Base-by-base conservation (phyloP, 2,888 invertebrate species). In the Mechanitis messenoides region DNA sequence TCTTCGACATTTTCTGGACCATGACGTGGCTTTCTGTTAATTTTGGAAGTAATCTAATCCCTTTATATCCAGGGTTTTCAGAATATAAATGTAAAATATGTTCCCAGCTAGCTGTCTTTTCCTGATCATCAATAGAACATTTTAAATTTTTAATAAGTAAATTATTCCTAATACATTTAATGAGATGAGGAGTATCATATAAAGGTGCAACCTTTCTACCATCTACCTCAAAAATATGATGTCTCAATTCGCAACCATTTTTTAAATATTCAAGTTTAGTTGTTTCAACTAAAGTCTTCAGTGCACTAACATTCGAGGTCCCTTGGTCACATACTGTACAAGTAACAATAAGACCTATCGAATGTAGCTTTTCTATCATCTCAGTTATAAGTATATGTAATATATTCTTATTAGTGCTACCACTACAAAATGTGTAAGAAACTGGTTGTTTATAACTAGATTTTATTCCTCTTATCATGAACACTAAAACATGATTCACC, bases 41-140 rank as follows among this genome's bases (percentile, higher is more conserved):
- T 55, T 74, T 74, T 9, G 64, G 67, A 3, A 74, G 58, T 6
- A 74, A 53, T 59, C 68, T 62, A 33, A 71, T 31, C 1, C 70
- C 71, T 53, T 71, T 65, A 9, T 72, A 72, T 3, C 64, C 63
- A 0, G 69, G 69, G 50, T 72, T 68, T 59, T 71, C 65, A 11
- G 66, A 20, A 53, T 63, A 35, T 0, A 74, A 33, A 5, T 53
- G 7, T 11, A 59, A 0, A 12, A 74, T 55, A 57, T 75, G 73
- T 3, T 63, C 46, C 73, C 75, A 75, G 67, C 74, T 73, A 5
- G 71, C 73, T 9, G 42, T 60, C 61, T 63, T 62, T n/a, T 28
- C 56, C 9, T 55, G 53, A 3, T 53, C 59, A 9, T 68, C 38
- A 46, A 47, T 60, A 5, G 5, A 57, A 47, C 50, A 69, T 59